phyloP scores from a whole-genome alignment of 2,113 vertebrate genomes.

The Eclectus roratus region DNA sequence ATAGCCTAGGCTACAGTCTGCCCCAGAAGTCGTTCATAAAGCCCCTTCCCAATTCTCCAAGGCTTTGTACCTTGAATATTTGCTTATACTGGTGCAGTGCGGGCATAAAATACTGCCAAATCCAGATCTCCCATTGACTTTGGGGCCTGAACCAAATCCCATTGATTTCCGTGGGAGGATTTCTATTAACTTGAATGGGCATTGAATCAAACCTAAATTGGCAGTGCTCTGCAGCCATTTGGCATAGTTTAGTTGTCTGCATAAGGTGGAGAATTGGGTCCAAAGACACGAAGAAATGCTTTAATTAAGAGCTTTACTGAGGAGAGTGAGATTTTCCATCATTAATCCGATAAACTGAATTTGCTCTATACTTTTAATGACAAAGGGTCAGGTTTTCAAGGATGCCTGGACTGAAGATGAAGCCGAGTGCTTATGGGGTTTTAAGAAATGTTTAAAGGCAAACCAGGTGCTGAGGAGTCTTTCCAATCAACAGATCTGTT shows the following conservation, averaged over 20 bases:
- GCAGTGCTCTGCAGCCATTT: conserved; percentile 46
- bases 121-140: conserved; percentile 17
- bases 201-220: conserved; percentile 58
- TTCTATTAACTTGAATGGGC: conserved; percentile 55
- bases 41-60: background rate
- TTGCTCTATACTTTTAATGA: background rate
- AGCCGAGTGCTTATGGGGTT: background rate
- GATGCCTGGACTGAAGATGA: background rate
- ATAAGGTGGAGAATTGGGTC: conserved; percentile 56
- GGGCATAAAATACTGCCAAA: background rate
- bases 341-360: background rate
- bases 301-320: conserved; percentile 42
- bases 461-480: background rate
- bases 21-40: background rate
- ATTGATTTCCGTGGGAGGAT: conserved; percentile 35
- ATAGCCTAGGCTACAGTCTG: background rate
- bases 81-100: background rate
- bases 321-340: background rate
- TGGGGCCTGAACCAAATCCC: conserved; percentile 29
- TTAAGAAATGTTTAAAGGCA: background rate
- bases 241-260: conserved; percentile 15
- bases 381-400: conserved; percentile 4
- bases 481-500: background rate
- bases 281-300: conserved; percentile 47
- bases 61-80: background rate